phyloP scores from a whole-genome alignment of 2,797 vertebrate genomes.

The Cuniculus paca region DNA sequence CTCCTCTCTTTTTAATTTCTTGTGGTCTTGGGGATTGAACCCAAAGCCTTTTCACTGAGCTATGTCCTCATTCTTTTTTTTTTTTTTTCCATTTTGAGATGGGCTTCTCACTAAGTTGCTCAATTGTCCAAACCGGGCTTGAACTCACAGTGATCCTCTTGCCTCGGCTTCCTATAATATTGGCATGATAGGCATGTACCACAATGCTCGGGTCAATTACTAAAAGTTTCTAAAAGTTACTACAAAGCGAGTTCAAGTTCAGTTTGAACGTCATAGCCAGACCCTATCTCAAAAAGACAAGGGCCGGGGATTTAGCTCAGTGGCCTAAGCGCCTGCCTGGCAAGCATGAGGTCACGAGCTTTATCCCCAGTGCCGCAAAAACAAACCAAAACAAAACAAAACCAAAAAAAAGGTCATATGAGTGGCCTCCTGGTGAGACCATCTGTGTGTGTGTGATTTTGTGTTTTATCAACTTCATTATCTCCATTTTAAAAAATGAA shows the following conservation, averaged over 20 bases:
- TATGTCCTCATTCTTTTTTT: background rate
- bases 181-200: background rate
- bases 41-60: background rate
- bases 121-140: background rate
- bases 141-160: background rate
- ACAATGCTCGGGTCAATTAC: background rate
- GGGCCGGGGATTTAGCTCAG: too few relatives aligned
- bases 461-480: slow-evolving; percentile 31
- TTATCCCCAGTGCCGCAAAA: too few relatives aligned
- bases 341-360: too few relatives aligned
- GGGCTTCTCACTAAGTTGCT: background rate
- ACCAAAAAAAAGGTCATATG: background rate
- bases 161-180: background rate
- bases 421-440: background rate
- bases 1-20: background rate
- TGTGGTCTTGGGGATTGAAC: background rate
- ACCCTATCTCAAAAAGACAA: too few relatives aligned
- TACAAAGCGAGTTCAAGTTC: too few relatives aligned
- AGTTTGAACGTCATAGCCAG: too few relatives aligned
- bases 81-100: background rate
- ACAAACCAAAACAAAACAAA: too few relatives aligned
- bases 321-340: too few relatives aligned
- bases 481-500: slow-evolving; percentile 57
- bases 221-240: slow-evolving; percentile 27
- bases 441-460: background rate